Percentiles rank a stretch among this genome's conserved stretches.
Evolutionary conservation across 2,888 invertebrate genomes (phyloP).

Genomic region (Polydesmus complanatus): DNA sequence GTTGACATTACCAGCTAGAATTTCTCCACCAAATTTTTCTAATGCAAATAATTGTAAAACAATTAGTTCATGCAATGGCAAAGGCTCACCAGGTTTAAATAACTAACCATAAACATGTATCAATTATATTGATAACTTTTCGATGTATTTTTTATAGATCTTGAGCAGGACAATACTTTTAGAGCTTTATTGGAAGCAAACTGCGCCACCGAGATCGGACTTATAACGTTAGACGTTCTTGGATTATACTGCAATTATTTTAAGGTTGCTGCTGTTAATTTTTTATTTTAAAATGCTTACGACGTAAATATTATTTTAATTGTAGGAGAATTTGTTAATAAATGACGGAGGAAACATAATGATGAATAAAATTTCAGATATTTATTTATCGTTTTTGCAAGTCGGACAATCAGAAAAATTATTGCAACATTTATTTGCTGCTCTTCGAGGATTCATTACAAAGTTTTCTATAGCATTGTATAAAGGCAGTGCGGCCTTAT

Average conservation of each 20-base stretch:
- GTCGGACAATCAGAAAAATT: slow-evolving; percentile 80
- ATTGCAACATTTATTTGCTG: slow-evolving; percentile 81
- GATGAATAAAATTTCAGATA: slow-evolving; percentile 66
- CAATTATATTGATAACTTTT: not conserved
- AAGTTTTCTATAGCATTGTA: slow-evolving; percentile 71
- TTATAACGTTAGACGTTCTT: slow-evolving; percentile 71
- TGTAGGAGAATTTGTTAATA: slow-evolving; percentile 37
- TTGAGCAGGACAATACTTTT: slow-evolving; percentile 29
- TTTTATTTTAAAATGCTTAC: not conserved
- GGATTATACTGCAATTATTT: slow-evolving; percentile 72
- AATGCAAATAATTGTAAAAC: slow-evolving; percentile 21
- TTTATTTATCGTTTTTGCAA: slow-evolving; percentile 73
- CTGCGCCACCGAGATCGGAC: slow-evolving; percentile 76
- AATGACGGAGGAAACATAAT: slow-evolving; percentile 55
- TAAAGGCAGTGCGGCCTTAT: slow-evolving; percentile 63
- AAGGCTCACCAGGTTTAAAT: not conserved
- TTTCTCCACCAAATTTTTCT: slow-evolving; percentile 59
- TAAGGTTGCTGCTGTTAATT: slow-evolving; percentile 30
- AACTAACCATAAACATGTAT: not conserved
- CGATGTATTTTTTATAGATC: slow-evolving; percentile 20
- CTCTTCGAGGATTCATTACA: slow-evolving; percentile 79
- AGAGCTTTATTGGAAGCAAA: slow-evolving; percentile 60
- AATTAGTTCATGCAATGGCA: slow-evolving; percentile 23
- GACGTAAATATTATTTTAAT: not conserved
- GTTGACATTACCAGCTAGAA: slow-evolving; percentile 69